Percentiles rank a stretch among this genome's conserved stretches.
These are phyloP conservation scores for Yoshiicerus persimilis DNA, from an alignment of 1,140 invertebrate species.

Conservation along the genomic window DNA sequence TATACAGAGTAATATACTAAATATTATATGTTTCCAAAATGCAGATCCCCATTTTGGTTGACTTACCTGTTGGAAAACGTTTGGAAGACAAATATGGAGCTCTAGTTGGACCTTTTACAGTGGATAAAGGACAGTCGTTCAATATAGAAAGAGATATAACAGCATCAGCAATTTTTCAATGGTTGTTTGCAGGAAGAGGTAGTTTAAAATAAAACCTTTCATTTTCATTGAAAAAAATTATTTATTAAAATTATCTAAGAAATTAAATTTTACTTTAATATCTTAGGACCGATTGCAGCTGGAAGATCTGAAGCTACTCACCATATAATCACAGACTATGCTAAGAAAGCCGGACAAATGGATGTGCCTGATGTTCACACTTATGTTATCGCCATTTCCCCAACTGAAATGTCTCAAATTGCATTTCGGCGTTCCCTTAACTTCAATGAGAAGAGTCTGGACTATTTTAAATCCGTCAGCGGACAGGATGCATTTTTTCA, in stretches of 20 bases:
- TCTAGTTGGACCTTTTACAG: conserved; percentile 23
- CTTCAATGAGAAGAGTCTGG: neutral
- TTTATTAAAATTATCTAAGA: too few relatives aligned
- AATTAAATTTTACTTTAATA: too few relatives aligned
- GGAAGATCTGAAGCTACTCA: neutral
- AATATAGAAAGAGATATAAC: conserved; percentile 5
- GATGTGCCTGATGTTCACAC: conserved; percentile 2
- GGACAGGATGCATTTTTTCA: conserved; percentile 41
- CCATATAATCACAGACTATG: neutral
- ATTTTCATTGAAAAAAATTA: too few relatives aligned
- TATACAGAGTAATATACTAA: too few relatives aligned
- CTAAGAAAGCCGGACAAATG: neutral
- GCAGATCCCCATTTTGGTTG: neutral
- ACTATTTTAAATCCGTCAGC: conserved; percentile 9
- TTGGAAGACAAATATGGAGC: conserved; percentile 25
- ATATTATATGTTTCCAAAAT: neutral
- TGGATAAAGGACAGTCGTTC: neutral
- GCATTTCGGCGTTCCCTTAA: neutral
- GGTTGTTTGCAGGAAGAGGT: neutral
- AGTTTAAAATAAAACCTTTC: too few relatives aligned
- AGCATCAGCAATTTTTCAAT: neutral
- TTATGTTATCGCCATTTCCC: conserved; percentile 27
- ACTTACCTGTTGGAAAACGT: neutral
- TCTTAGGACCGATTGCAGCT: too few relatives aligned
- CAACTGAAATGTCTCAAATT: neutral